These are phyloP conservation scores for Trichopria drosophilae DNA, from an alignment of 2,888 invertebrate species.

Conservation along the genomic window DNA sequence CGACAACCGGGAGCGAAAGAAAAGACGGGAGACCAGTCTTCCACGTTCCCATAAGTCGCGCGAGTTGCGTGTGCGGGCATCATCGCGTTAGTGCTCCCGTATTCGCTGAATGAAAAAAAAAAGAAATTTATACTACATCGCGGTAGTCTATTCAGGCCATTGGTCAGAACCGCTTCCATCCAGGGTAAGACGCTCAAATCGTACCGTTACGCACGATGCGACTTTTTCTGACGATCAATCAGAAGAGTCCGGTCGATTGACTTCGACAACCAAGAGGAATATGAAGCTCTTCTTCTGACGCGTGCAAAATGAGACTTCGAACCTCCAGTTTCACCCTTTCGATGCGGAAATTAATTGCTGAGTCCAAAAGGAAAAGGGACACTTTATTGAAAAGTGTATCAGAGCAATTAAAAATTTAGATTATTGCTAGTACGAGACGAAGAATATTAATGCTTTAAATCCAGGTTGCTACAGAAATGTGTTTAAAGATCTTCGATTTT, in stretches of 20 bases:
- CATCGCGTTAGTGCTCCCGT: neutral
- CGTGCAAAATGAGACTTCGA: too few species aligned
- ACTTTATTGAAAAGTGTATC: too few species aligned
- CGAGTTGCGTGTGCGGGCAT: neutral
- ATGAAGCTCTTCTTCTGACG: too few species aligned
- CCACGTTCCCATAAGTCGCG: conserved; percentile 8
- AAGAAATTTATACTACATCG: conserved; percentile 37
- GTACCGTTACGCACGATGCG: conserved; percentile 49
- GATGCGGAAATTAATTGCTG: too few species aligned
- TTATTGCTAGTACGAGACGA: too few species aligned
- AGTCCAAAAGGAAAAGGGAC: too few species aligned
- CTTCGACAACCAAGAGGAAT: too few species aligned
- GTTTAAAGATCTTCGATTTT: too few species aligned
- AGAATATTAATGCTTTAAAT: too few species aligned
- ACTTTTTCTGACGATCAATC: conserved; percentile 43
- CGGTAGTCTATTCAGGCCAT: conserved; percentile 49
- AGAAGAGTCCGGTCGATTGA: conserved; percentile 32
- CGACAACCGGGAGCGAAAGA: neutral
- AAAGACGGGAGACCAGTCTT: conserved; percentile 15
- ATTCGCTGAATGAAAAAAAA: conserved; percentile 13
- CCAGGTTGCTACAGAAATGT: too few species aligned
- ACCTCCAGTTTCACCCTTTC: too few species aligned
- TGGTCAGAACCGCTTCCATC: conserved; percentile 50
- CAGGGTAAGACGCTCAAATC: conserved; percentile 52
- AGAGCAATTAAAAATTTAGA: too few species aligned